Conservation (phyloP, 1,140 invertebrate species). For the Drosophila persimilis region DNA sequence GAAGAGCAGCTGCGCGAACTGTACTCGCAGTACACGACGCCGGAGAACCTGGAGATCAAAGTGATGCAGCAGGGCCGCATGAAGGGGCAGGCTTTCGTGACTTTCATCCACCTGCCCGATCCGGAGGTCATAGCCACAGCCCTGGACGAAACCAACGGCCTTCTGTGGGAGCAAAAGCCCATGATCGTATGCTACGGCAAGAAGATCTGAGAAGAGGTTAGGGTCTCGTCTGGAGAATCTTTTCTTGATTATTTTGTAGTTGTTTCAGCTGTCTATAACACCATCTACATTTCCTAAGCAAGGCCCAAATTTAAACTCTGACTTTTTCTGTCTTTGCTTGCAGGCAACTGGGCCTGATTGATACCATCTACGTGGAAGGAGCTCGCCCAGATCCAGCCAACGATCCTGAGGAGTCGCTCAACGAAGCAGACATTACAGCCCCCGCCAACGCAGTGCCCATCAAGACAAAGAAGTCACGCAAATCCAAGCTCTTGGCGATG, state of each 20-base stretch:
- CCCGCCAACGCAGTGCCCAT: conserved; percentile 31
- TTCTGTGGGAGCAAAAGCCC: conserved; percentile 89
- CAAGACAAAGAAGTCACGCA: conserved; percentile 58
- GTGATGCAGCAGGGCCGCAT: conserved; percentile 97
- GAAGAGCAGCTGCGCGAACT: conserved; percentile 91
- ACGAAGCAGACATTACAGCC: conserved; percentile 52
- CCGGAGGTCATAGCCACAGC: conserved; percentile 87
- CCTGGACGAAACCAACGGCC: conserved; percentile 93
- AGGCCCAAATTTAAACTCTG: neutral
- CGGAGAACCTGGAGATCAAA: conserved; percentile 84
- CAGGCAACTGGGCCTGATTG: conserved; percentile 82
- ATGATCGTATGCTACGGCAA: conserved; percentile 90
- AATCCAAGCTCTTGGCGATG: conserved; percentile 67
- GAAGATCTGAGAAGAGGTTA: conserved; percentile 30
- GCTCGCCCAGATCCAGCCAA: conserved; percentile 49
- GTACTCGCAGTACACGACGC: conserved; percentile 87
- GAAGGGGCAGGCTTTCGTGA: conserved; percentile 97
- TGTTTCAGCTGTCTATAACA: too few relatives aligned
- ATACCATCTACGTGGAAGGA: conserved; percentile 80
- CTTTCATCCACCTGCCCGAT: conserved; percentile 13
- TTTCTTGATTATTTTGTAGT: too few relatives aligned
- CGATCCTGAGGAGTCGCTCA: conserved; percentile 54
- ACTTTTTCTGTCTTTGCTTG: conserved; percentile 36
- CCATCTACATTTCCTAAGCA: neutral
- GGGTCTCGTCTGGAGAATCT: neutral